A percentile compares a stretch with the other conserved stretches of the same genome.
Evolutionary conservation across 2,113 vertebrate genomes (phyloP).

Genomic region (Nothocercus julius): DNA sequence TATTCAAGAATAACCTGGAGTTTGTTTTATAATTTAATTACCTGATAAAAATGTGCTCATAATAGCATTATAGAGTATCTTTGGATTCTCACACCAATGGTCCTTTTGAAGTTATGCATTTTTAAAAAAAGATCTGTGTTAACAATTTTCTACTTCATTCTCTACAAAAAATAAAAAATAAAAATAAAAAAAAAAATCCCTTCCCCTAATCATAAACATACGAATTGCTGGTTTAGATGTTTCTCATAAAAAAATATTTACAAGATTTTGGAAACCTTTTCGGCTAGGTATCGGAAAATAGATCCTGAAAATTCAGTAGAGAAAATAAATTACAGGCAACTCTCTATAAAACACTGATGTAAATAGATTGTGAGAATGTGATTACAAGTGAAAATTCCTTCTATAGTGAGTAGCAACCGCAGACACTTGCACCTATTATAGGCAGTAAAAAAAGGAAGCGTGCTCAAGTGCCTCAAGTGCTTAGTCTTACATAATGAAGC

Average conservation of each 20-base stretch:
- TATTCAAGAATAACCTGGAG: neutral
- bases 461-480: neutral
- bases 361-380: constrained; percentile 57
- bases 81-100: neutral
- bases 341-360: constrained; percentile 58
- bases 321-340: constrained; percentile 71
- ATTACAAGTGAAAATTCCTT: neutral
- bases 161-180: constrained; percentile 42
- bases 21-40: neutral
- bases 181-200: neutral
- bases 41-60: neutral
- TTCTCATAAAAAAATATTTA: constrained; percentile 70
- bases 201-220: constrained; percentile 59
- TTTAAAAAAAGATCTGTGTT: constrained; percentile 20
- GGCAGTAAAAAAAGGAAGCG: neutral
- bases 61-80: constrained; percentile 51
- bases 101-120: constrained; percentile 12
- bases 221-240: constrained; percentile 57
- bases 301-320: constrained; percentile 67
- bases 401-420: neutral
- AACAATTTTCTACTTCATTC: constrained; percentile 32
- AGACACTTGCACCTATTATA: neutral
- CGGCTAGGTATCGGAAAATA: constrained; percentile 62
- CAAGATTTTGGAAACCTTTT: constrained; percentile 56
- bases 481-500: neutral